Percentiles rank a stretch among this genome's conserved stretches.
Evolutionary conservation across 2,113 vertebrate species (phyloP).

Genomic region (Vombatus ursinus): DNA sequence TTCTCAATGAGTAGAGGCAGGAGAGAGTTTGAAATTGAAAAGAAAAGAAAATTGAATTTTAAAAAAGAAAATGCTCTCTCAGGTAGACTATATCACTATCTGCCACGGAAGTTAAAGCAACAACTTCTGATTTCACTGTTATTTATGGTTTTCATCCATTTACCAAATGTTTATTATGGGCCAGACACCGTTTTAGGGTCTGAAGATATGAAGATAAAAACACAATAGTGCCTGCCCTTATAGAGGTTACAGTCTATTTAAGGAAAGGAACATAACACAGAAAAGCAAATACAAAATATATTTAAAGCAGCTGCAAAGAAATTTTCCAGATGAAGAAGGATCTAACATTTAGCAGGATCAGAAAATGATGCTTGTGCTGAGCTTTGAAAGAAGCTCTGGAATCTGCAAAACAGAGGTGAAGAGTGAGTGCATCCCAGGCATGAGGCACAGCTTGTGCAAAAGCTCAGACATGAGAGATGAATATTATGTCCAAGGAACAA

Average conservation of each 20-base stretch:
- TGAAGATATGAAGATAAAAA: no score
- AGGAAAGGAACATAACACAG: neutral
- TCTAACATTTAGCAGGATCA: neutral
- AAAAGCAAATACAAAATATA: neutral
- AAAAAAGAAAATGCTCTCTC: no score
- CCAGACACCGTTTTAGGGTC: no score
- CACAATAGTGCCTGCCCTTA: no score
- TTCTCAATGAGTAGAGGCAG: no score
- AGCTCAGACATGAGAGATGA: neutral
- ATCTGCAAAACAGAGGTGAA: neutral
- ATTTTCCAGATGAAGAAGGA: neutral
- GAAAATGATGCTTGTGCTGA: neutral
- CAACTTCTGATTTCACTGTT: no score
- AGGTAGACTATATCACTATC: no score
- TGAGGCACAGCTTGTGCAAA: neutral
- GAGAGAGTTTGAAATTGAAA: no score
- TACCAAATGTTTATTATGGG: no score
- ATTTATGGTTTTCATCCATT: no score
- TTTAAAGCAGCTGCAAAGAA: neutral
- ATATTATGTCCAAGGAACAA: neutral
- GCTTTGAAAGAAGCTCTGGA: neutral
- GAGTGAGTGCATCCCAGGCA: neutral
- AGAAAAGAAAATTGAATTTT: no score
- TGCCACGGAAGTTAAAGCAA: no score
- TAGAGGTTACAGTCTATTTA: neutral